Base-by-base conservation (phyloP, 30 jellyfish, hydroid and myxozoan genomes). In the Chrysaora quinquecirrha region DNA sequence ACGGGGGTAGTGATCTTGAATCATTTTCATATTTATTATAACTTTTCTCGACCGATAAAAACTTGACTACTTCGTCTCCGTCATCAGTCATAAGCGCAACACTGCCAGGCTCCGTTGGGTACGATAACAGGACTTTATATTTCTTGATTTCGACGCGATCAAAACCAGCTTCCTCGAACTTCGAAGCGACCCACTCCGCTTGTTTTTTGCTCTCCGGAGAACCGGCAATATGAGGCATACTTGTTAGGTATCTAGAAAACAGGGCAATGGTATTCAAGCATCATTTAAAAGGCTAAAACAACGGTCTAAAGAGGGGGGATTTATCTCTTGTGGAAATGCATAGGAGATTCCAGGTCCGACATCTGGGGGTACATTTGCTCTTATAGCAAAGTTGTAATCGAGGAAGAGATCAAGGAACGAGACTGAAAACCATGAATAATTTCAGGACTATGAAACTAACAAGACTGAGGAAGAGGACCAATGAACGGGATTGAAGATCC, bases 51-150 rank as follows among this genome's bases (percentile, higher is more conserved):
- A 73, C 84, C 7, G 90, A 73, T 35, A 64, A 49, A 60, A 82
- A 73, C 43, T 64, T 62, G 46, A 79, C 32, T 20, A 71, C 87
- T 71, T 60, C 93, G 33, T 87, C 68, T 0, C 91, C 95, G 52
- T 77, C 73, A 23, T 38, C 88, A 31, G 78, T 96, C 33, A 73
- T 20, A 16, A 94, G 71, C 27, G 87, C 54, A 1, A 85, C 89
- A 19, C 48, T 60, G 33, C 99, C 97, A 22, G 99, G 96, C 50
- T 78, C 96, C 14, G 77, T 75, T 7, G 99, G 99, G 80, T 95
- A 95, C 28, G 97, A 86, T 10, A 83, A 49, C 66, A 88, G 34
- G n/a, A 88, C 99, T 79, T 79, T 75, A 69, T 95, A 95, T 19
- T 78, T 83, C 83, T 88, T 89, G n/a, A 88, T 62, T 48, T 80